Evolutionary conservation across 37 sponge, comb jelly and placozoan species (phyloP).

Genomic region (Tethya wilhelma): DNA sequence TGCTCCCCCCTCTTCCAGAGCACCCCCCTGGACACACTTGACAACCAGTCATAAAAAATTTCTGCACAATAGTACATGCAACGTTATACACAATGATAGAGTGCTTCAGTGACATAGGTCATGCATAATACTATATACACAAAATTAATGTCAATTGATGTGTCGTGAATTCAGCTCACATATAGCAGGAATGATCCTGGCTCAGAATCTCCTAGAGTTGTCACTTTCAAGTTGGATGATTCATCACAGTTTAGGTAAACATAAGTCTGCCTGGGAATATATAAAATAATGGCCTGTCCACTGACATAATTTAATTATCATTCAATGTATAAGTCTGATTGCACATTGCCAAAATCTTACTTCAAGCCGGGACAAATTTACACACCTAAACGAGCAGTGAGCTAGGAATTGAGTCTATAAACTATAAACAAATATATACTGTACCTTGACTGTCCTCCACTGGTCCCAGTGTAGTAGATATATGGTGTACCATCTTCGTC

Average conservation of each 20-base stretch:
- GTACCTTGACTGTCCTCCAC: neutral
- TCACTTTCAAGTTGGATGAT: neutral
- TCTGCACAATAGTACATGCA: conserved; percentile 14
- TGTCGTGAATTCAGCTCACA: too few species aligned
- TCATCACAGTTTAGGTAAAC: too few species aligned
- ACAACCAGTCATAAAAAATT: conserved; percentile 1
- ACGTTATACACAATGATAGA: neutral
- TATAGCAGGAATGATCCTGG: too few species aligned
- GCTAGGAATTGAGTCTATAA: too few species aligned
- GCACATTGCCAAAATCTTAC: too few species aligned
- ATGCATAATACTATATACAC: neutral
- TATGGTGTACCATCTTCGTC: conserved; percentile 9
- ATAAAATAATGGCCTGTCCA: too few species aligned
- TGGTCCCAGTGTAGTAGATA: conserved; percentile 6
- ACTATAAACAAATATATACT: neutral
- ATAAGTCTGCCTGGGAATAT: too few species aligned
- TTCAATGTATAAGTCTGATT: too few species aligned
- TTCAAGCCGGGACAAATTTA: too few species aligned
- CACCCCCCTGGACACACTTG: conserved; percentile 20
- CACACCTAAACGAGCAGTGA: too few species aligned
- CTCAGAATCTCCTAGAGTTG: neutral
- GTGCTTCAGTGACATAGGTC: neutral
- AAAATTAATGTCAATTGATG: too few species aligned
- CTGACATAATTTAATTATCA: too few species aligned
- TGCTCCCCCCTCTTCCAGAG: neutral